Conservation (phyloP, 2,113 vertebrate species). For the Formicarius rufipectus region DNA sequence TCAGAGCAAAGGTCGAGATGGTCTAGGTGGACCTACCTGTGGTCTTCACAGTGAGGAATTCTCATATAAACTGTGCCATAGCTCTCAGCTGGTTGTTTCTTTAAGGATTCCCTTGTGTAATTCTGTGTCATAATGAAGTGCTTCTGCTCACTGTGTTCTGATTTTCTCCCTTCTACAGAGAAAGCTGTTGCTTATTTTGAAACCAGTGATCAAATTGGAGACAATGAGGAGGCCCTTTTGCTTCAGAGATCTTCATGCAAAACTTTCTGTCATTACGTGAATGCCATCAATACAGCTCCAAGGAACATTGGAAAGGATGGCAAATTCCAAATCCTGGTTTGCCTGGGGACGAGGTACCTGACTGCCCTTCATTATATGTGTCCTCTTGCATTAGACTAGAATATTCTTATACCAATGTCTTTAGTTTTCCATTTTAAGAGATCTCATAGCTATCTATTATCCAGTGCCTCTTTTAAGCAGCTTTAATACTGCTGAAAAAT, state of each 20-base stretch:
- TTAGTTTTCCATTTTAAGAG: neutral
- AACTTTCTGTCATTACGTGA: constrained; percentile 90
- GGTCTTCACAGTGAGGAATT: neutral
- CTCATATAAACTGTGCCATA: neutral
- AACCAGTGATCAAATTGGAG: constrained; percentile 86
- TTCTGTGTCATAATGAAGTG: neutral
- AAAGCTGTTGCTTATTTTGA: constrained; percentile 88
- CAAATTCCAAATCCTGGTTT: constrained; percentile 95
- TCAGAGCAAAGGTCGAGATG: neutral
- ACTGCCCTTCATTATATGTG: neutral
- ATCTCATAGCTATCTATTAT: neutral
- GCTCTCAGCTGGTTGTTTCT: neutral
- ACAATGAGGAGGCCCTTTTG: constrained; percentile 80
- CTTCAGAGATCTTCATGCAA: constrained; percentile 80
- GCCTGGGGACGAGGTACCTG: constrained; percentile 91
- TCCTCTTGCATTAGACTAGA: neutral
- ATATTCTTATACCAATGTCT: neutral
- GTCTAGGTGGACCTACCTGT: neutral
- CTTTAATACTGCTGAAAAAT: neutral
- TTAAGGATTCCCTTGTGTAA: neutral
- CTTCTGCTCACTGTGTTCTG: neutral
- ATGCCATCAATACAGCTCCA: constrained; percentile 87
- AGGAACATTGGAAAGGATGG: constrained; percentile 96
- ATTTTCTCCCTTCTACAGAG: constrained; percentile 72
- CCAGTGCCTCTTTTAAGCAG: neutral